Percentiles rank a stretch among this genome's conserved stretches.
These are phyloP conservation scores for Catharus fuscescens DNA, from an alignment of 2,113 vertebrate species.

Conservation along the genomic window DNA sequence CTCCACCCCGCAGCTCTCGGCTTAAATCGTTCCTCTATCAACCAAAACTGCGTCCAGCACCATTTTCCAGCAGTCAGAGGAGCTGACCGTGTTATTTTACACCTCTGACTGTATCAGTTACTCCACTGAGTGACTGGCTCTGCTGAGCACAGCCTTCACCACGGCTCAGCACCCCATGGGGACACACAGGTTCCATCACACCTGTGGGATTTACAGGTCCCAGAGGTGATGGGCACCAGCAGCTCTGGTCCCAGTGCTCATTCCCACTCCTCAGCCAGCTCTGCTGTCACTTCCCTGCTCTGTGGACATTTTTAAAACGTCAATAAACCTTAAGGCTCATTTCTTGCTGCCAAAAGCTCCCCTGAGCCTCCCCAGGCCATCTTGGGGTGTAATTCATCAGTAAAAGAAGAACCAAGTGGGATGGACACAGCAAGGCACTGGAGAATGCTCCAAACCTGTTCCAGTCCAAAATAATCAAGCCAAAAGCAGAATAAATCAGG, in stretches of 20 bases:
- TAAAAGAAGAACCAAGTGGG: background rate
- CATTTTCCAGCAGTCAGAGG: background rate
- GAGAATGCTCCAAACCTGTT: background rate
- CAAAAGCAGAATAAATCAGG: background rate
- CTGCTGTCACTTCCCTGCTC: background rate
- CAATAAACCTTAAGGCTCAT: rapidly evolving
- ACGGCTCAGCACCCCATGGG: background rate
- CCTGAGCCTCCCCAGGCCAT: no score
- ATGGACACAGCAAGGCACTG: rapidly evolving
- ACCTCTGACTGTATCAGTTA: background rate
- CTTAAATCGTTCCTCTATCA: background rate
- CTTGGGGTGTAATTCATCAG: no score
- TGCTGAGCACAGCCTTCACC: background rate
- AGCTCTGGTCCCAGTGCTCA: background rate
- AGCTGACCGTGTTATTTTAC: background rate
- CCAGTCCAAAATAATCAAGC: background rate
- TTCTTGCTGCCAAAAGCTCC: background rate
- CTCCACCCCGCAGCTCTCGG: background rate
- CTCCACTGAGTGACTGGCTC: background rate
- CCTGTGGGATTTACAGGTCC: background rate
- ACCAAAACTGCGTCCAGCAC: background rate
- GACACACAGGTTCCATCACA: background rate
- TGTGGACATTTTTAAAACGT: background rate
- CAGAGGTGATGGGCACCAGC: background rate
- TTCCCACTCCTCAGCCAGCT: background rate